Base-by-base conservation (phyloP, 2,797 vertebrate genomes). In the Poeciliopsis gracilis region DNA sequence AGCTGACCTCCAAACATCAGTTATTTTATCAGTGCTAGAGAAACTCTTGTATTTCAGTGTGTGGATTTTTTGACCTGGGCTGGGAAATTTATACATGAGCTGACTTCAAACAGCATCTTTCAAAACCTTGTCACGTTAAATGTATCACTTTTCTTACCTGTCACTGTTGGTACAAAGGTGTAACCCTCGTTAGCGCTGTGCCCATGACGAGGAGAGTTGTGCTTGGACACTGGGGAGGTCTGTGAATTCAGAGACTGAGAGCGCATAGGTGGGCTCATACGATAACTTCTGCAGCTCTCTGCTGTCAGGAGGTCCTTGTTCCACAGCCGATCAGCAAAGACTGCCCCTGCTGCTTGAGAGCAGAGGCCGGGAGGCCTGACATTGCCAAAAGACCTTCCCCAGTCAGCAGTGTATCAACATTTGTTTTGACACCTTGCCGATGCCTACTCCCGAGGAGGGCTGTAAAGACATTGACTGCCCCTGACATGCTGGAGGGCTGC, bases 381-480 rank as follows among this genome's bases (percentile, higher is more conserved):
- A 0, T 96, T 94, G 1, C 97, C 96, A 73, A 86, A 93, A 6
- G 96, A 97, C 23, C 55, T 80, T 69, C 81, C 84, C 8, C 86
- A 69, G n/a, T 86, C 67, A 91, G 43, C 66, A 92, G 15, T 11
- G 15, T 11, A 91, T 77, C 20, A 91, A 12, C 15, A 90, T 10
- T 76, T 93, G 92, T 41, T 83, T 83, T 80, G 49, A 87, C 86
- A 28, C 95, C 95, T 77, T 97, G 94, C 20, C 94, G 95, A n/a
- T 95, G 95, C 25, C 97, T 94, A 83, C 96, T 97, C 28, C 97
- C 96, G 95, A 90, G 0, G 96, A 94, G 57, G 57, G 90, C 89
- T 47, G 94, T 95, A 80, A 97, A 96, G 84, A 91, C 82, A 94
- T 96, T 63, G 89, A 86, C 77, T 63, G 89, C 86, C 77, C 66